phyloP scores from a whole-genome alignment of 2,113 vertebrate genomes.

The Pterocles orientalis region DNA sequence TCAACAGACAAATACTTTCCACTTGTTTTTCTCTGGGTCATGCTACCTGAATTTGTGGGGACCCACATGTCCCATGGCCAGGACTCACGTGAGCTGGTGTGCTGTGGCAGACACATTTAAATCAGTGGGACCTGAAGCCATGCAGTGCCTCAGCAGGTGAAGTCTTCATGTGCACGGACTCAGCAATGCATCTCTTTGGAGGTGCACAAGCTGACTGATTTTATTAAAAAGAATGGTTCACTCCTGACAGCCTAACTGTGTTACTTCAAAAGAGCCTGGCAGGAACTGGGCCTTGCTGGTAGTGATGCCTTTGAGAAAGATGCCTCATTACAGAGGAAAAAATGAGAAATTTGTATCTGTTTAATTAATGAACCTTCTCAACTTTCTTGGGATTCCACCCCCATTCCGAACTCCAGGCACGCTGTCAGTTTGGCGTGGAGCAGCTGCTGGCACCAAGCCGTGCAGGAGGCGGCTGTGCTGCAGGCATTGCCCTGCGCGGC shows the following conservation, averaged over 20 bases:
- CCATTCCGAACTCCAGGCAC: not conserved
- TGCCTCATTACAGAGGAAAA: not conserved
- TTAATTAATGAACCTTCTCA: not conserved
- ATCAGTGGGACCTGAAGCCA: not conserved
- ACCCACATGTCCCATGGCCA: not conserved
- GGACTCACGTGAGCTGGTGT: accelerated
- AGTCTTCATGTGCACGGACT: accelerated
- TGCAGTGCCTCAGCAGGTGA: accelerated
- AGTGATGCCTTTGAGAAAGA: not conserved
- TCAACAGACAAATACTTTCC: not conserved
- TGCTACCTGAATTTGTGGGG: not conserved
- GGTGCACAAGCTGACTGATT: not conserved
- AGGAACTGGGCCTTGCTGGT: slow-evolving; percentile 9
- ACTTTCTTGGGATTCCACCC: not conserved
- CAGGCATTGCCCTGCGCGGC: accelerated
- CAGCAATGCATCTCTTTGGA: not conserved
- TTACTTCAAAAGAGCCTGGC: slow-evolving; percentile 8
- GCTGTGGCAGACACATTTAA: not conserved
- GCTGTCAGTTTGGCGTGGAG: not conserved
- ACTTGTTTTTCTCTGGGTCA: not conserved
- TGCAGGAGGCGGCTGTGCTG: not conserved
- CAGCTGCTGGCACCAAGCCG: not conserved
- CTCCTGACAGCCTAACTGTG: not conserved
- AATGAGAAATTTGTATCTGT: not conserved
- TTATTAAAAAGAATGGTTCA: not conserved